Base-by-base conservation (phyloP, 2,113 vertebrate species). In the Sturnus vulgaris region DNA sequence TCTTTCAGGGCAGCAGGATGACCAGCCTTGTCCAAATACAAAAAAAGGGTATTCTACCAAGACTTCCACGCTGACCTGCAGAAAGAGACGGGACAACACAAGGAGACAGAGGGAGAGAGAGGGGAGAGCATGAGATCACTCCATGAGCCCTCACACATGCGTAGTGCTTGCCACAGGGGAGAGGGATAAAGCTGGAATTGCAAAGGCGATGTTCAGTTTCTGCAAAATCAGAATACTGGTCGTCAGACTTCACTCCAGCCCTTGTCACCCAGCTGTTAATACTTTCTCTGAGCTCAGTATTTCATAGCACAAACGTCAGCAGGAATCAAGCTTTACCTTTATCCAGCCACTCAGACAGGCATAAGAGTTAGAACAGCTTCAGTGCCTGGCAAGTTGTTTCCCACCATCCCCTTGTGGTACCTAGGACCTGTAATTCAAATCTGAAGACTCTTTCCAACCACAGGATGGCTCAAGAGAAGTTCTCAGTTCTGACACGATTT, bases 21-120 rank as follows among this genome's bases (percentile, higher is more conserved):
- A 99, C 99, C 99, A 99, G 96, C 99, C 99, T 98, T 99, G 99
- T 97, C 99, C 99, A 82, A 99, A 99, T 96, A 99, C 99, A 96
- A 99, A 99, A 98, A 99, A 99, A 87, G 99, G 99, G 86, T 99
- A 99, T 98, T 99, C 99, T 95, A 99, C 98, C 98, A 99, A 97
- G 75, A 99, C 99, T 96, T 99, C 99, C 91, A 99, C 99, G 87
- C 98, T 99, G 98, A 99, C 99, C 99, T 99, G 96, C 61, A 93
- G 85, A 92, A 85, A 95, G 35, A 95, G 21, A 96, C 60, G 35
- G 57, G 86, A 96, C 82, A 91, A 93, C 70, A 92, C 40, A 92
- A 8, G 80, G 42, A 83, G 77, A 80, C 61, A 95, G 22, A 86
- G 75, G 22, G 86, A 52, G 76, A 79, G 92, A 97, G 89, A 94